These are phyloP conservation scores for Hypolimnas misippus DNA, from an alignment of 2,888 invertebrate genomes.

Conservation along the genomic window DNA sequence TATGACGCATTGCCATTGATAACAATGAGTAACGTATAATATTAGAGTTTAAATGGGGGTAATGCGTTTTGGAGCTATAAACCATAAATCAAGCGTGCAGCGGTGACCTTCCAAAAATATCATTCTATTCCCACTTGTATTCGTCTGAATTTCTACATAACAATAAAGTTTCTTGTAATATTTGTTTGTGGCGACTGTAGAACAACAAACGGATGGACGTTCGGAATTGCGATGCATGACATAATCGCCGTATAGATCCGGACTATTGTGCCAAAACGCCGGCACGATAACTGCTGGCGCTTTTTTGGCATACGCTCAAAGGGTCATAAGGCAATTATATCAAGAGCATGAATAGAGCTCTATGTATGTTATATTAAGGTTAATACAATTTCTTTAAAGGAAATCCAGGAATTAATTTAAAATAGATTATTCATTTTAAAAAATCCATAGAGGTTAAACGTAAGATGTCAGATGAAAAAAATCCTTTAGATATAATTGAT, in stretches of 20 bases:
- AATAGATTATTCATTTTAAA: not conserved
- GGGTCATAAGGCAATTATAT: slow-evolving; percentile 78
- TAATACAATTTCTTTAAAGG: not conserved
- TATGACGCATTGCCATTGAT: slow-evolving; percentile 30
- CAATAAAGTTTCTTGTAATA: slow-evolving; percentile 56
- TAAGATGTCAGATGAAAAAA: no score
- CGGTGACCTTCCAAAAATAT: slow-evolving; percentile 69
- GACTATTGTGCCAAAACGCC: slow-evolving; percentile 74
- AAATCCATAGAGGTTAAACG: no score
- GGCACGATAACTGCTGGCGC: slow-evolving; percentile 58
- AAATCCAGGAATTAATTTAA: not conserved
- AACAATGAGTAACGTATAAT: slow-evolving; percentile 35
- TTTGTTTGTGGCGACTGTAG: slow-evolving; percentile 60
- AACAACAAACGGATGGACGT: slow-evolving; percentile 64
- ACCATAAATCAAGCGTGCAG: slow-evolving; percentile 50
- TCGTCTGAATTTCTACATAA: slow-evolving; percentile 54
- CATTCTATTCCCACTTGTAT: slow-evolving; percentile 42
- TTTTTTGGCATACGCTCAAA: slow-evolving; percentile 77
- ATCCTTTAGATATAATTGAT: no score
- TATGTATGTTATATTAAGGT: slow-evolving; percentile 7
- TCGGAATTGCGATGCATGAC: slow-evolving; percentile 74
- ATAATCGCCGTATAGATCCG: slow-evolving; percentile 79
- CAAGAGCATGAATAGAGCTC: slow-evolving; percentile 1
- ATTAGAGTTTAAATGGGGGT: slow-evolving; percentile 18
- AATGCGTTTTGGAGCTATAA: slow-evolving; percentile 31